These are phyloP conservation scores for Brachionus plicatilis DNA, from an alignment of 1,140 invertebrate genomes.

Conservation along the genomic window DNA sequence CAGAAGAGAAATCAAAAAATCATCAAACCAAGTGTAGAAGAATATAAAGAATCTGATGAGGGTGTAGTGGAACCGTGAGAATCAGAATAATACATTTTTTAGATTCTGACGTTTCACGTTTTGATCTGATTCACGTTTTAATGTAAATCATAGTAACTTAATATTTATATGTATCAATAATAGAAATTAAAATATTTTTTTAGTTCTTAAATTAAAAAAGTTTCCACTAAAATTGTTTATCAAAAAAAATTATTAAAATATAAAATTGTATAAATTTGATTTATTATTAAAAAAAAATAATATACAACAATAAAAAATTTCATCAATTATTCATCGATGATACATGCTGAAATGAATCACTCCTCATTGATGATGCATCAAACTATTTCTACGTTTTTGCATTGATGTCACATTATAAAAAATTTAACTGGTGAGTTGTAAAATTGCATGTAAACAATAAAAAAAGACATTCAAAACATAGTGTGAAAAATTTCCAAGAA, in stretches of 20 bases:
- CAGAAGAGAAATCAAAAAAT: neutral
- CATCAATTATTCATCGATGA: neutral
- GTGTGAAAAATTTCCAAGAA: too few species aligned
- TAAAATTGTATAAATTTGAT: neutral
- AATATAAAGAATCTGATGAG: neutral
- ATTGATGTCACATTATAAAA: neutral
- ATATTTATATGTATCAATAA: neutral
- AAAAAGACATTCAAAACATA: too few species aligned
- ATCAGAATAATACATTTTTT: neutral
- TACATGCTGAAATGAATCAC: too few species aligned
- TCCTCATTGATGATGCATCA: too few species aligned
- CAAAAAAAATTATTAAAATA: neutral
- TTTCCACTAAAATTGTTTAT: neutral
- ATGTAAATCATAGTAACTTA: neutral
- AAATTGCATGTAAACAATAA: too few species aligned
- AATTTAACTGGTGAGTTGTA: neutral
- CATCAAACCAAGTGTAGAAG: neutral
- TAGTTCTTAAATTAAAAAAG: neutral
- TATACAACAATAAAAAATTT: neutral
- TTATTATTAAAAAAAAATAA: neutral
- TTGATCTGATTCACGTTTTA: too few species aligned
- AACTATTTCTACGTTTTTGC: too few species aligned
- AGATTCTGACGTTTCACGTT: neutral
- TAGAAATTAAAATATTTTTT: neutral
- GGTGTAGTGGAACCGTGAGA: neutral